phyloP scores from a whole-genome alignment of 2,888 invertebrate genomes.

The Heteromurus nitidus region DNA sequence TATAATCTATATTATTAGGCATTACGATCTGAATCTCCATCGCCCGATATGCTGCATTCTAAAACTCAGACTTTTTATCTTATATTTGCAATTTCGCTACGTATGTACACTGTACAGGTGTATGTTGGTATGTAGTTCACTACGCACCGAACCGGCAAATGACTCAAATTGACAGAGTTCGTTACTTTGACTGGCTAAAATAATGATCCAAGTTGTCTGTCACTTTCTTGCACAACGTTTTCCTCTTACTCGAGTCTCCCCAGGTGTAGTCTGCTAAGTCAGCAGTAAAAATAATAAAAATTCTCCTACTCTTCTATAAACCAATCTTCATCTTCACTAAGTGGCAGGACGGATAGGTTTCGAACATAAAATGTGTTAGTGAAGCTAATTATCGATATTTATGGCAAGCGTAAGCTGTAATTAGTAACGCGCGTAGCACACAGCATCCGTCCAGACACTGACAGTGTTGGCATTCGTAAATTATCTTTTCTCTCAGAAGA shows the following conservation, averaged over 20 bases:
- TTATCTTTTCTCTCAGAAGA: conserved; percentile 33
- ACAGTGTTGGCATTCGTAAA: conserved; percentile 48
- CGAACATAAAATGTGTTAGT: neutral
- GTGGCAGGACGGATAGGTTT: neutral
- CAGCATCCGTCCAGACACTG: conserved; percentile 20
- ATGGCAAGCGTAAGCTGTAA: conserved; percentile 28
- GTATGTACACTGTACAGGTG: too few species aligned
- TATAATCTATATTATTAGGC: too few species aligned
- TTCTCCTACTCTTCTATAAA: conserved; percentile 33
- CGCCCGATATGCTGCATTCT: too few species aligned
- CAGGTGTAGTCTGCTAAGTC: conserved; percentile 57
- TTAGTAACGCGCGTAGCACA: conserved; percentile 44
- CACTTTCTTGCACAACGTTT: too few species aligned
- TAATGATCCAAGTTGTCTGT: conserved; percentile 59
- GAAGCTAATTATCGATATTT: conserved; percentile 36
- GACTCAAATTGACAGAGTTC: too few species aligned
- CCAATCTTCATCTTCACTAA: neutral
- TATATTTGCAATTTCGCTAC: too few species aligned
- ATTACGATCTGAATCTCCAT: too few species aligned
- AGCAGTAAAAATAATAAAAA: conserved; percentile 52
- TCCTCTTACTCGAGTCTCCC: too few species aligned
- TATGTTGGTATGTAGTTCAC: too few species aligned
- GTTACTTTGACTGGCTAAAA: conserved; percentile 18
- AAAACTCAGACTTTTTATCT: too few species aligned
- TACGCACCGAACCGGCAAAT: too few species aligned